Conservation (phyloP, 1,140 invertebrate genomes). For the Tyrophagus putrescentiae region DNA sequence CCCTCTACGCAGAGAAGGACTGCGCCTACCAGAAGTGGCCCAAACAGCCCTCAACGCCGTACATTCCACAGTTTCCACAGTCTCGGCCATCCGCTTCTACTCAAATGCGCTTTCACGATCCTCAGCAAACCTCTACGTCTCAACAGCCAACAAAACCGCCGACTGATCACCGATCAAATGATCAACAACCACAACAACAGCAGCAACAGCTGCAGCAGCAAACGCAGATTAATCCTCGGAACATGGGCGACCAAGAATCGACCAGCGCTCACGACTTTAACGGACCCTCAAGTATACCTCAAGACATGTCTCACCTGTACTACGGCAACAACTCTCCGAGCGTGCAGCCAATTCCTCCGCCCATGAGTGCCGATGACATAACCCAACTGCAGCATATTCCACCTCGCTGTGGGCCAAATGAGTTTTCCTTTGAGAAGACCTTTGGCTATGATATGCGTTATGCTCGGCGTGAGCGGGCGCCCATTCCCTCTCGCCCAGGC, state of each 20-base stretch:
- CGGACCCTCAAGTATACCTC: too few species aligned
- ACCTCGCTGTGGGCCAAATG: constrained; percentile 24
- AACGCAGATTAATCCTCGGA: too few species aligned
- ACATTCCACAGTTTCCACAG: not conserved
- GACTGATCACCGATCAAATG: not conserved
- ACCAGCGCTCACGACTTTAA: too few species aligned
- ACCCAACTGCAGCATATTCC: constrained; percentile 14
- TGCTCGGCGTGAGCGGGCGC: constrained; percentile 30
- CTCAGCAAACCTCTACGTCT: not conserved
- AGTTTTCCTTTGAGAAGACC: constrained; percentile 36
- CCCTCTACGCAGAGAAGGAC: constrained; percentile 35
- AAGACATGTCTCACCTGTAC: too few species aligned
- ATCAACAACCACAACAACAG: not conserved
- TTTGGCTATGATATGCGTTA: constrained; percentile 31
- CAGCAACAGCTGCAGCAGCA: not conserved
- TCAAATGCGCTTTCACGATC: not conserved
- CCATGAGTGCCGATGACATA: not conserved
- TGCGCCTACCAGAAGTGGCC: constrained; percentile 27
- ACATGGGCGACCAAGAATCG: too few species aligned
- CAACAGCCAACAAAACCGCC: constrained; percentile 3
- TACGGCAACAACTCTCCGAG: too few species aligned
- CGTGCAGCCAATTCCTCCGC: too few species aligned
- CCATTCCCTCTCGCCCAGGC: constrained; percentile 30
- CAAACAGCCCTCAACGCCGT: not conserved
- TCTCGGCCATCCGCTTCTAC: not conserved